Percentiles rank a stretch among this genome's conserved stretches.
Conservation (phyloP, 2,888 invertebrate genomes). For the Eugnorisma glareosa region DNA sequence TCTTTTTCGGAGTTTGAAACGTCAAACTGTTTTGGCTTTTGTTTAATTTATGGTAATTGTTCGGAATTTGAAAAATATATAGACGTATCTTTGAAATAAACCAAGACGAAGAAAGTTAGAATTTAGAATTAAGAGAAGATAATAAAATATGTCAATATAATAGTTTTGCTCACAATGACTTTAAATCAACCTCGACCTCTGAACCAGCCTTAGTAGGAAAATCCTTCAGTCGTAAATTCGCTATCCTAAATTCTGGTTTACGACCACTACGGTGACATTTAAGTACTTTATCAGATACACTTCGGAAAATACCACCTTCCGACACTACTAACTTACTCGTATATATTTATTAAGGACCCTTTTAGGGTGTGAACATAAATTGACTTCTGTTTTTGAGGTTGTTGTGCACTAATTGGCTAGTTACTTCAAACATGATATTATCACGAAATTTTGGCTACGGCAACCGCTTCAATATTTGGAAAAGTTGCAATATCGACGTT, state of each 20-base stretch:
- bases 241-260: conserved; percentile 51
- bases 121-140: background rate
- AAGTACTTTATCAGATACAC: conserved; percentile 48
- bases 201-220: conserved; percentile 25
- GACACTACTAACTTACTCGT: conserved; percentile 21
- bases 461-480: background rate
- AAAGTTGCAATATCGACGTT: background rate
- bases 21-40: background rate
- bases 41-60: conserved; percentile 18
- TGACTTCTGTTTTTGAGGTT: conserved; percentile 31
- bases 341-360: conserved; percentile 35
- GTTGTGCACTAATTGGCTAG: conserved; percentile 40
- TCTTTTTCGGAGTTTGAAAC: conserved; percentile 8
- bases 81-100: background rate
- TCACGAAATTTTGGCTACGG: conserved; percentile 13
- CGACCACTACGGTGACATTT: conserved; percentile 43
- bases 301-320: conserved; percentile 49
- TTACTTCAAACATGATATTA: conserved; percentile 9
- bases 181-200: conserved; percentile 36
- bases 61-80: conserved; percentile 4
- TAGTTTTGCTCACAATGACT: background rate
- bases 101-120: conserved; percentile 2
- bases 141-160: background rate
- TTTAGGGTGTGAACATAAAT: conserved; percentile 26
- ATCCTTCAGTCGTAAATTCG: conserved; percentile 42